Percentiles rank a stretch among this genome's conserved stretches.
Conservation (phyloP, 2,888 invertebrate species). For the Spialia ferax region DNA sequence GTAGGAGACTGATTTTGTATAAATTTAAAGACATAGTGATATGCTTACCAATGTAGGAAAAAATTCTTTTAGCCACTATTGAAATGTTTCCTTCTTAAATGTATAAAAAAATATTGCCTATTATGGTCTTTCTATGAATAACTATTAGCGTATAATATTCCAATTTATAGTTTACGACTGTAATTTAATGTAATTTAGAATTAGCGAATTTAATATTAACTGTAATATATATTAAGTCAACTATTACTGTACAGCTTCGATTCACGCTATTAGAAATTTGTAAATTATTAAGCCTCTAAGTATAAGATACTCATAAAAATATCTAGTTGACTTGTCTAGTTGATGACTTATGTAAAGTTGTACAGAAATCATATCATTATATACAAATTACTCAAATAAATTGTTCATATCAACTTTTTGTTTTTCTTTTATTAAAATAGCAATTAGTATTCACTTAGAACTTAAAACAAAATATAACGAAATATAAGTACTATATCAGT, state of each 20-base stretch:
- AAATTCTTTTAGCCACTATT: slow-evolving; percentile 62
- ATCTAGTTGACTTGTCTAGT: slow-evolving; percentile 85
- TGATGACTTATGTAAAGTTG: slow-evolving; percentile 82
- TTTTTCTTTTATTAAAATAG: slow-evolving; percentile 46
- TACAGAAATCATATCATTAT: slow-evolving; percentile 86
- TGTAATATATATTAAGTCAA: slow-evolving; percentile 63
- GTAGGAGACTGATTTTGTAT: slow-evolving; percentile 86
- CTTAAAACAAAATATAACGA: background rate
- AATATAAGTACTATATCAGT: background rate
- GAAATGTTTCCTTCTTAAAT: slow-evolving; percentile 57
- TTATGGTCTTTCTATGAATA: slow-evolving; percentile 60
- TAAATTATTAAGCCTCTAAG: slow-evolving; percentile 79
- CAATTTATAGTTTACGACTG: slow-evolving; percentile 76
- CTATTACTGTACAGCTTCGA: slow-evolving; percentile 79
- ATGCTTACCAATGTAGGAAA: slow-evolving; percentile 74
- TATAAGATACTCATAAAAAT: slow-evolving; percentile 82
- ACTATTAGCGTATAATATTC: slow-evolving; percentile 68
- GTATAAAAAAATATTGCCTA: slow-evolving; percentile 61
- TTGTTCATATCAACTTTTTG: slow-evolving; percentile 76
- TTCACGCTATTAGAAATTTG: slow-evolving; percentile 73
- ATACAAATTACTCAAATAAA: slow-evolving; percentile 85
- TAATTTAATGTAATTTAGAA: slow-evolving; percentile 76
- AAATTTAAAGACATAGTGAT: slow-evolving; percentile 68
- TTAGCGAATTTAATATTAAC: slow-evolving; percentile 50
- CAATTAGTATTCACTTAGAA: background rate